Evolutionary conservation across 2,113 vertebrate genomes (phyloP), one percentile per base, ranked within the genome.

Genomic region (Callipepla californica): DNA sequence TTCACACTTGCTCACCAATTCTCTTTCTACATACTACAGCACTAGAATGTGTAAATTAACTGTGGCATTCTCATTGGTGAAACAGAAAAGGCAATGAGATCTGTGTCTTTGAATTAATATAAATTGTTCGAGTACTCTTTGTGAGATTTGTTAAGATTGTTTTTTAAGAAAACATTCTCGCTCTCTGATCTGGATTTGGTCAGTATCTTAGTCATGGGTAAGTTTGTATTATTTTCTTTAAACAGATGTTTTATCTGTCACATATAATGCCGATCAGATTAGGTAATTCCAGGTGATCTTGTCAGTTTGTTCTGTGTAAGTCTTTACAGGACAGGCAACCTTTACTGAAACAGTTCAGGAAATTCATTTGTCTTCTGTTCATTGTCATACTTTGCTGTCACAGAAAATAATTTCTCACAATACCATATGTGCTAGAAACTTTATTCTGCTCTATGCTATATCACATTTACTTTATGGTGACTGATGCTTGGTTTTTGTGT

Each of bases 191-290:
- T 96, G 86, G 72, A 84, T 95, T 96, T 76, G 93, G 73, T 94
- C 91, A 72, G 68, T 59, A 81, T 89, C 62, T 55, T 59, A 80
- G 58, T 77, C 55, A 40, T 30, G 59, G 76, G 44, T 94, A 94
- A 92, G 78, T 74, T 51, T 19, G 34, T 84, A 93, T 91, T 85
- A 67, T 96, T 96, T 95, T 85, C 73, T 94, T 90, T 94, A 86
- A 90, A 80, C 91, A 85, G 77, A 95, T 96, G 77, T 96, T 96
- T 94, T 86, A 73, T 94, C 88, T 97, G 96, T 93, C 93, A 95
- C 36, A 88, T 72, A 32, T 75, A 96, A 97, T 97, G 84, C 90
- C 53, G 9, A 61, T 94, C 82, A 93, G 84, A 87, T 96, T 94
- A 96, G 92, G 90, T 94, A 87, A 96, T 94, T 96, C 87, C 81